Conservation (phyloP, 1,140 invertebrate species). For the Aricia agestis region DNA sequence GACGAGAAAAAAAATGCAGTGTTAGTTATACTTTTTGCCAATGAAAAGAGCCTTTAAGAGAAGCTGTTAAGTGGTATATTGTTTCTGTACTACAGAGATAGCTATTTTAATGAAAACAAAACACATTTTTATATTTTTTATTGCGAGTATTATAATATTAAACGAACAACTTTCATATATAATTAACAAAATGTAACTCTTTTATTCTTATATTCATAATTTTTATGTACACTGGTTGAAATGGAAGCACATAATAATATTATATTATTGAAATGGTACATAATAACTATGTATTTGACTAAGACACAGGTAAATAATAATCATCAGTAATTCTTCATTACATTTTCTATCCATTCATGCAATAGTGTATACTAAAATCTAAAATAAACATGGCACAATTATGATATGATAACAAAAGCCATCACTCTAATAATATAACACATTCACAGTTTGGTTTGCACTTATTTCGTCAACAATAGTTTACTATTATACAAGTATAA, state of each 20-base stretch:
- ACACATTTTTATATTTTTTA: not conserved
- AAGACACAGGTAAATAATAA: not conserved
- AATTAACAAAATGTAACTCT: not conserved
- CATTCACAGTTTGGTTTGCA: not conserved
- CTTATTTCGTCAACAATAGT: not conserved
- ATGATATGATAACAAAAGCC: not conserved
- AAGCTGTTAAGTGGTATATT: too few relatives aligned
- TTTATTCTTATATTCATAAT: too few relatives aligned
- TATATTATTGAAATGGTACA: too few relatives aligned
- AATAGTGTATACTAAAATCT: not conserved
- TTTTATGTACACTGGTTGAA: too few relatives aligned
- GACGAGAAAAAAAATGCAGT: too few relatives aligned
- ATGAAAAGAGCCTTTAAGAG: too few relatives aligned
- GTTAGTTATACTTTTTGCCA: too few relatives aligned
- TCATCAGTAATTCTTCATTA: not conserved
- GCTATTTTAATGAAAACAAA: not conserved
- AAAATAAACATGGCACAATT: not conserved
- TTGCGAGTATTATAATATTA: not conserved
- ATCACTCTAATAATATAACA: not conserved
- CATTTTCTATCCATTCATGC: not conserved
- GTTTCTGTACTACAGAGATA: too few relatives aligned
- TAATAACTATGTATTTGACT: too few relatives aligned
- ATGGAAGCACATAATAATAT: too few relatives aligned
- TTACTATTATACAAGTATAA: not conserved
- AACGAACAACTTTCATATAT: not conserved